Base-by-base conservation (phyloP, 2,888 invertebrate genomes). In the Myathropa florea region DNA sequence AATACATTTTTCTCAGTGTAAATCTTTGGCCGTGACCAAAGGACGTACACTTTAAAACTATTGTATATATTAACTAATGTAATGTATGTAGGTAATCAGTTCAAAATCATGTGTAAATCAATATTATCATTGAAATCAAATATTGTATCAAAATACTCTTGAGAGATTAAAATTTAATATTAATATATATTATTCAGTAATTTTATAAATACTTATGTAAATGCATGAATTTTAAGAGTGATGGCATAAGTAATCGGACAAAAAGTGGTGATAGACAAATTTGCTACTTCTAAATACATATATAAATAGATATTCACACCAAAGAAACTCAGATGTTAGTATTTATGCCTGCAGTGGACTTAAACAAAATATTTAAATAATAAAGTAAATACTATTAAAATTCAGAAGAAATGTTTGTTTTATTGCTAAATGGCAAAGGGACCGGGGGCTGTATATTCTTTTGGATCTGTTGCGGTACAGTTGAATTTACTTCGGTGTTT, bases 311-410 rank as follows among this genome's bases (percentile, higher is more conserved):
- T 81, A 77, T 64, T 72, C 78, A 86, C 61, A 86, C 86, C 86
- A 86, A 86, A 86, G 86, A 86, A 86, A 79, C 78, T 86, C 83
- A 86, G 75, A 78, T 61, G 71, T 79, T 86, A 67, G 70, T 82
- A 78, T 86, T 83, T 79, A 79, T 79, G 75, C 36, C 18, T 75
- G 39, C 39, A 71, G 75, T 86, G 78, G 28, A 83, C 71, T 71
- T 78, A n/a, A 82, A 73, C 33, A 39, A 84, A 71, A 59, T 63
- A 85, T 81, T 73, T 63, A 85, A 78, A 60, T 73, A 78, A 73
- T 70, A 81, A 70, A 85, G 64, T 65, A 77, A 77, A 73, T 24
- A 80, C 24, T 76, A 77, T 71, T 6, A 53, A 26, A 61, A 77
- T 53, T 33, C 21, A 39, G 33, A 65, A 10, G 9, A 65, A 26